These are phyloP conservation scores for Berghia stephanieae DNA, from an alignment of 1,140 invertebrate genomes.

Conservation along the genomic window DNA sequence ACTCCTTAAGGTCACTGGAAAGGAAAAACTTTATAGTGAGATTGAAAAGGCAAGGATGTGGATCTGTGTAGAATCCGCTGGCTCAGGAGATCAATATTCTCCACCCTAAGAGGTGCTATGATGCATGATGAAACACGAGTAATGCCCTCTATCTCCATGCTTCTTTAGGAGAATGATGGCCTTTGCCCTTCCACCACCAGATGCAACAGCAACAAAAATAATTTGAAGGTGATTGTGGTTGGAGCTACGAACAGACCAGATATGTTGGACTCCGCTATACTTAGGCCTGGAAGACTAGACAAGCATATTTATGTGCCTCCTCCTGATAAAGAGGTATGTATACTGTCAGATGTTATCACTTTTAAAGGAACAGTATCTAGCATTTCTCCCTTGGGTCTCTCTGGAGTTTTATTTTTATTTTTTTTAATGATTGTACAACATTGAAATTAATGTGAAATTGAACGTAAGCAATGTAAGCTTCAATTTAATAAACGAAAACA, in stretches of 20 bases:
- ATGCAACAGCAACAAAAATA: neutral
- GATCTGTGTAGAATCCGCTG: neutral
- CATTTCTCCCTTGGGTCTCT: no score
- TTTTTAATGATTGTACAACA: neutral
- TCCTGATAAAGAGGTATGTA: constrained; percentile 77
- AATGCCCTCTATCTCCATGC: neutral
- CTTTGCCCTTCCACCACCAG: no score
- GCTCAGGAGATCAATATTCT: neutral
- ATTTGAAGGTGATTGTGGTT: constrained; percentile 84
- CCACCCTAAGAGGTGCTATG: neutral
- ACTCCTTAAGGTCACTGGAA: no score
- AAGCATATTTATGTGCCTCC: constrained; percentile 97
- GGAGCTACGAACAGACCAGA: constrained; percentile 94
- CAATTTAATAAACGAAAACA: neutral
- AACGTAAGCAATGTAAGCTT: neutral
- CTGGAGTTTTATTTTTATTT: neutral
- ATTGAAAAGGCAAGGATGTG: neutral
- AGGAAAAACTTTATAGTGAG: no score
- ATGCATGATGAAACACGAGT: neutral
- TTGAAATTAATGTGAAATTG: neutral
- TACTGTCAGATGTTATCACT: no score
- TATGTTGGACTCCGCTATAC: constrained; percentile 93
- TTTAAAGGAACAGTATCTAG: no score
- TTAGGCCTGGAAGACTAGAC: constrained; percentile 97
- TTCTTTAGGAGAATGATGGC: no score